Base-by-base conservation (phyloP, 1,140 invertebrate genomes). In the Leguminivora glycinivorella region DNA sequence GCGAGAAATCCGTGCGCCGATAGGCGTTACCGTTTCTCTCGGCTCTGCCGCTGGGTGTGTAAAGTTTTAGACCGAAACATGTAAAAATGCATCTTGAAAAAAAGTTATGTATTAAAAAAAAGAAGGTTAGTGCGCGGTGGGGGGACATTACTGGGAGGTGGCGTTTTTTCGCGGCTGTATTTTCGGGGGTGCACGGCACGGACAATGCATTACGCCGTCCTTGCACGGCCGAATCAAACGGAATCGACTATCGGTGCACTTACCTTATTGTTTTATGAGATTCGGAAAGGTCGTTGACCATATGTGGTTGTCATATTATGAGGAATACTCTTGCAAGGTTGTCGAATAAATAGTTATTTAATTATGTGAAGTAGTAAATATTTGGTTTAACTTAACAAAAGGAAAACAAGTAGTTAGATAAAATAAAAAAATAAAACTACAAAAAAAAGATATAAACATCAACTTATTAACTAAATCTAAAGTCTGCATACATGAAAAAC, bases 51-150 rank as follows among this genome's bases (percentile, higher is more conserved):
- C 81, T 91, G 87, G 89, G 87, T 89, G 89, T 89, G 87, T 91
- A 91, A 91, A 91, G 87, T 91, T 91, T 91, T 89, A 89, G 89
- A 86, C 89, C 86, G 86, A 91, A 91, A 91, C 89, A 89, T 90
- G 89, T 91, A 91, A 91, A 91, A 91, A 89, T 91, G 89, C 89
- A 91, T 91, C 87, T 91, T 91, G 89, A 90, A 91, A 91, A 91
- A 91, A 91, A 91, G 89, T 91, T 91, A 91, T 91, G 89, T 91
- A 90, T 91, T 90, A 89, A 91, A 91, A 43, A 91, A 91, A 89
- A 91, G 87, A 91, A 87, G 83, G 81, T 88, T 87, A 88, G 87
- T 90, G 83, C 86, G 88, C 83, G 87, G 84, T 80, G 85, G 89
- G 85, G 87, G 87, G 84, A 84, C 84, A 88, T 88, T 88, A 89